Evolutionary conservation across 2,113 vertebrate genomes (phyloP).

Genomic region (Ranitomeya variabilis): DNA sequence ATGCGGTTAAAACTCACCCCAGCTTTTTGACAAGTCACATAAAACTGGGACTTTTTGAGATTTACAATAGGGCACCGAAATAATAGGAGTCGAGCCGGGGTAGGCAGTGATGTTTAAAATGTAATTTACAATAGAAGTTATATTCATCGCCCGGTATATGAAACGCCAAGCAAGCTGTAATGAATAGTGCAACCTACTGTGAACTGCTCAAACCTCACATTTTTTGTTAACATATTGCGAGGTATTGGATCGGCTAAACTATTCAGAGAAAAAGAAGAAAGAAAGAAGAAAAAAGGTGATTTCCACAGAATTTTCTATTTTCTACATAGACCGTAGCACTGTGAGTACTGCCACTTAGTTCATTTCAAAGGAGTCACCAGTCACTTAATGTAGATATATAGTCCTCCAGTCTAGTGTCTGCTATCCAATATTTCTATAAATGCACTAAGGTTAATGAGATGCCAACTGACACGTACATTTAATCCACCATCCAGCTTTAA

Average conservation of each 20-base stretch:
- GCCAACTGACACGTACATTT: slow-evolving; percentile 44
- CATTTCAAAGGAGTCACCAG: slow-evolving; percentile 15
- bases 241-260: not conserved
- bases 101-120: slow-evolving; percentile 17
- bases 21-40: not conserved
- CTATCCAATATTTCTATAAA: slow-evolving; percentile 40
- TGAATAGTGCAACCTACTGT: slow-evolving; percentile 6
- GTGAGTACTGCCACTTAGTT: slow-evolving; percentile 16
- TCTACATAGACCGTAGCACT: not conserved
- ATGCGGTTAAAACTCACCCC: not conserved
- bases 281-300: not conserved
- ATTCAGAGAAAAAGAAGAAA: not conserved
- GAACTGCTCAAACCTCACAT: not conserved
- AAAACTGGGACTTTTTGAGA: not conserved
- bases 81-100: not conserved
- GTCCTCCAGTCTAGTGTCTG: slow-evolving; percentile 41
- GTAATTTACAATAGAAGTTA: slow-evolving; percentile 24
- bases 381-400: slow-evolving; percentile 27
- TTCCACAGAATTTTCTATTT: not conserved
- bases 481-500: slow-evolving; percentile 46
- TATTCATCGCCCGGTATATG: not conserved
- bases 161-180: slow-evolving; percentile 6
- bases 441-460: slow-evolving; percentile 54
- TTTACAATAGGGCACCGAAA: not conserved
- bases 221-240: not conserved